Percentiles rank a stretch among this genome's conserved stretches.
These are phyloP conservation scores for Lithophane semibrunnea DNA, from an alignment of 2,888 invertebrate species.

Conservation along the genomic window DNA sequence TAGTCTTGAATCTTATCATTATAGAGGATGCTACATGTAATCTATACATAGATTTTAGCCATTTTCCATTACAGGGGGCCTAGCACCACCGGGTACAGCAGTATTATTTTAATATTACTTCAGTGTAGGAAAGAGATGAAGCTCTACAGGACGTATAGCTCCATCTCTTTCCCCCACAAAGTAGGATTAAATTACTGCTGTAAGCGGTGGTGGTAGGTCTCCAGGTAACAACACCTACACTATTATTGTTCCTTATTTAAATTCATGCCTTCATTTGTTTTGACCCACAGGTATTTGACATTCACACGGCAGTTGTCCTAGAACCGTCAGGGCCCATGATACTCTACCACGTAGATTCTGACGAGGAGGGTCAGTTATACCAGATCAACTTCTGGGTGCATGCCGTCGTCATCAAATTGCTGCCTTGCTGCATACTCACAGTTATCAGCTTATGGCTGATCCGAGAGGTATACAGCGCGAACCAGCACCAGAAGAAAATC, in stretches of 20 bases:
- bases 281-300: slow-evolving; percentile 83
- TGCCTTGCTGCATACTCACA: slow-evolving; percentile 95
- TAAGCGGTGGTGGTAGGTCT: too few relatives aligned
- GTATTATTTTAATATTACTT: too few relatives aligned
- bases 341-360: slow-evolving; percentile 89
- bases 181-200: too few relatives aligned
- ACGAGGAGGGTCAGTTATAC: slow-evolving; percentile 91
- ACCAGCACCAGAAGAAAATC: slow-evolving; percentile 92
- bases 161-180: too few relatives aligned
- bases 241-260: background rate
- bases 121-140: too few relatives aligned
- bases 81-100: too few relatives aligned
- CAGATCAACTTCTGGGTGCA: slow-evolving; percentile 95
- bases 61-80: background rate
- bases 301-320: slow-evolving; percentile 87
- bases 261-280: background rate
- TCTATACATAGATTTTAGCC: background rate
- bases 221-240: too few relatives aligned
- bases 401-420: slow-evolving; percentile 94
- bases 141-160: too few relatives aligned
- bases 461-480: slow-evolving; percentile 93
- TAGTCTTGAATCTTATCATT: background rate
- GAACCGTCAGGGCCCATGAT: slow-evolving; percentile 88
- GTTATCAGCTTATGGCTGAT: slow-evolving; percentile 93
- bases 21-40: background rate